A percentile compares a stretch with the other conserved stretches of the same genome.
phyloP scores from a whole-genome alignment of 2,797 vertebrate species.

The Pseudopleuronectes americanus region DNA sequence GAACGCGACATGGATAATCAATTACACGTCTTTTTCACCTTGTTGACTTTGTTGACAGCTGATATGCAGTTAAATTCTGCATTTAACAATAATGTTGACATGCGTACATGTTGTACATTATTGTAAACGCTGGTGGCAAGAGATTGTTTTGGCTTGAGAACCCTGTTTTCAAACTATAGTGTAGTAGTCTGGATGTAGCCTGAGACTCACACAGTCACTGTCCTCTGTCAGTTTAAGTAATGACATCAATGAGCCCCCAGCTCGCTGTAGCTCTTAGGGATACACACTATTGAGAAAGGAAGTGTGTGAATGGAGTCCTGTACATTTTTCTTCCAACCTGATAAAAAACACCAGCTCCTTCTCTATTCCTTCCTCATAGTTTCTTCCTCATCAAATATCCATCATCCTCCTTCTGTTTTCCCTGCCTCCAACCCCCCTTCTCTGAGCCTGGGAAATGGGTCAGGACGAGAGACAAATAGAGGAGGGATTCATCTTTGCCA shows the following conservation, averaged over 20 bases:
- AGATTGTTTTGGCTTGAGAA: no score
- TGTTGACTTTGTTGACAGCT: no score
- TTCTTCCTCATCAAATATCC: constrained; percentile 69
- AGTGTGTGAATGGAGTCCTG: constrained; percentile 27
- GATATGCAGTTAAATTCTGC: no score
- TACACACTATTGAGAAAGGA: constrained; percentile 24
- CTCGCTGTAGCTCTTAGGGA: background rate
- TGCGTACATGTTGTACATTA: no score
- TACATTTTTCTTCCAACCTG: constrained; percentile 11
- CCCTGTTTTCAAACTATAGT: no score
- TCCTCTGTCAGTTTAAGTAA: background rate
- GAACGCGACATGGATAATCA: no score
- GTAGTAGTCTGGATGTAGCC: no score
- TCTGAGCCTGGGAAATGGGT: constrained; percentile 65
- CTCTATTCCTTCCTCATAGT: constrained; percentile 10
- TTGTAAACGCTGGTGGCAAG: no score
- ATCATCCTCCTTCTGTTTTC: constrained; percentile 59
- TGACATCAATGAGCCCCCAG: background rate
- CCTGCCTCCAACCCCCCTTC: constrained; percentile 16
- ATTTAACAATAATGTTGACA: no score
- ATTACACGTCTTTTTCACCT: no score
- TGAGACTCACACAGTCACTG: background rate
- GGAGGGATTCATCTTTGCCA: constrained; percentile 31
- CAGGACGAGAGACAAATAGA: constrained; percentile 37
- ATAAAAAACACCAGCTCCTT: constrained; percentile 7